Percentiles rank a stretch among this genome's conserved stretches.
Evolutionary conservation across 2,797 vertebrate genomes (phyloP).

Genomic region (Pseudochromis fuscus): DNA sequence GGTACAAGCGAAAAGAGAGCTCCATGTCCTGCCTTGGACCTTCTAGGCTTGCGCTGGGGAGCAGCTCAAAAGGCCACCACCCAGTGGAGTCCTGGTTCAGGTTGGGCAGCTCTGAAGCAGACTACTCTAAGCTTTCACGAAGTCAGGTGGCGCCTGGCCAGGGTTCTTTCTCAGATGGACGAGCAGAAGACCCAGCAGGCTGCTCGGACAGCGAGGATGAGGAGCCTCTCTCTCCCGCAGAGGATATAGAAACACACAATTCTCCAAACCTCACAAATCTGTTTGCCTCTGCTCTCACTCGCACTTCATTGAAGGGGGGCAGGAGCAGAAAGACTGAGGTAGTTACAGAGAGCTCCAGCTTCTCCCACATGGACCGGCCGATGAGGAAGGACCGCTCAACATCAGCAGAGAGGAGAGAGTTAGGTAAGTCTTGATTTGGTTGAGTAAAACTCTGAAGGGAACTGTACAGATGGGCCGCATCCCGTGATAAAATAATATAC

Average conservation of each 20-base stretch:
- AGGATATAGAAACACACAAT: constrained; percentile 74
- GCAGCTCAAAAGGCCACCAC: constrained; percentile 77
- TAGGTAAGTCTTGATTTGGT: constrained; percentile 83
- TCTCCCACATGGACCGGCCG: constrained; percentile 87
- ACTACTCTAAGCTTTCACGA: constrained; percentile 84
- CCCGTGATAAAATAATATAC: not conserved
- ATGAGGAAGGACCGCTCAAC: constrained; percentile 89
- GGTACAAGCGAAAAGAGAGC: constrained; percentile 95
- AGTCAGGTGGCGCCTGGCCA: constrained; percentile 77
- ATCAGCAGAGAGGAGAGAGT: constrained; percentile 87
- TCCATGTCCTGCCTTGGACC: constrained; percentile 87
- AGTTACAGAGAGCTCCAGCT: constrained; percentile 79
- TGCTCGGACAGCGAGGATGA: constrained; percentile 88
- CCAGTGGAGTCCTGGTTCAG: constrained; percentile 85
- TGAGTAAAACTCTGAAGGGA: constrained; percentile 3
- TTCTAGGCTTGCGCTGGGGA: constrained; percentile 84
- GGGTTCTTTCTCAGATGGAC: constrained; percentile 81
- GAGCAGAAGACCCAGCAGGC: constrained; percentile 73
- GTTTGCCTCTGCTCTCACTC: constrained; percentile 96
- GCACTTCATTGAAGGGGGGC: constrained; percentile 81
- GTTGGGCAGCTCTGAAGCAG: constrained; percentile 81
- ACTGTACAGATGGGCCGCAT: not conserved
- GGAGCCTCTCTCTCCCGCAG: constrained; percentile 79
- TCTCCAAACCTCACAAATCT: constrained; percentile 92
- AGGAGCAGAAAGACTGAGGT: constrained; percentile 85